phyloP scores from a whole-genome alignment of 30 jellyfish, hydroid and myxozoan genomes.

The Phacellophora camtschatica region DNA sequence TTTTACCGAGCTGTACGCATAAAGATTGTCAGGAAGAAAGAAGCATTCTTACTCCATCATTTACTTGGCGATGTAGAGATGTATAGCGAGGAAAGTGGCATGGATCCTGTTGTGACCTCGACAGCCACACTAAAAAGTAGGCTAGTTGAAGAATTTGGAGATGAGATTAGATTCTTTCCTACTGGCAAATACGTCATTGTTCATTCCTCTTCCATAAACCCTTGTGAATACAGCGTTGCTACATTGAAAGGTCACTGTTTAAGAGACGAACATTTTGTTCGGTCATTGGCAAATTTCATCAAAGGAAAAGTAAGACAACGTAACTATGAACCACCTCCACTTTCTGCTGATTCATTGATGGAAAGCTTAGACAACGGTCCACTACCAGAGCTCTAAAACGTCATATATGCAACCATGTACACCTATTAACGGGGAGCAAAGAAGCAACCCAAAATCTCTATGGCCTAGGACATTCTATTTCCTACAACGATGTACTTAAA shows the following conservation, averaged over 20 bases:
- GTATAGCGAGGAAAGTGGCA: neutral
- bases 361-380: neutral
- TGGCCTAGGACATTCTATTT: constrained; percentile 29
- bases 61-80: neutral
- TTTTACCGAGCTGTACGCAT: neutral
- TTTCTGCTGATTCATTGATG: neutral
- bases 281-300: neutral
- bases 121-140: neutral
- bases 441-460: constrained; percentile 35
- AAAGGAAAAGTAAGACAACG: neutral
- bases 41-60: neutral
- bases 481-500: constrained; percentile 24
- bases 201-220: neutral
- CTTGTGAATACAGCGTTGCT: neutral
- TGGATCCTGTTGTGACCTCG: neutral
- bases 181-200: too few relatives aligned
- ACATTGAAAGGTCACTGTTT: neutral
- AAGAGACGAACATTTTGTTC: neutral
- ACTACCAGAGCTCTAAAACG: neutral
- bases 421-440: constrained; percentile 32
- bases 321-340: too few relatives aligned
- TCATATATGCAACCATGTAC: neutral
- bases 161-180: neutral
- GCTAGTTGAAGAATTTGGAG: neutral
- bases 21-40: neutral